Evolutionary conservation across 2,113 vertebrate species (phyloP).

Genomic region (Brachypodius melanocephalos): DNA sequence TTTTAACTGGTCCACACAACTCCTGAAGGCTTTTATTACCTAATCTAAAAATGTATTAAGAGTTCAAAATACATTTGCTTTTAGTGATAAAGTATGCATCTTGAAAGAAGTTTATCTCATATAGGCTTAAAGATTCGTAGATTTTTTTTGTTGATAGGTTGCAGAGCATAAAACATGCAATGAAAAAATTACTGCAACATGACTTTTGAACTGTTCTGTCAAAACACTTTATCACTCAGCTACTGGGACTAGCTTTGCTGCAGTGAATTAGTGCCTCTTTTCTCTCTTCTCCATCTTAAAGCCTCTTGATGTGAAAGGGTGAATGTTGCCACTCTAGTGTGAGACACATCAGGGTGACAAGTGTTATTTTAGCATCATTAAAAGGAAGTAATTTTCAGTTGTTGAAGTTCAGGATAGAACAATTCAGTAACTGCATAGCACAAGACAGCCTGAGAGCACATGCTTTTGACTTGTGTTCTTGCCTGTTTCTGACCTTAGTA

Average conservation of each 20-base stretch:
- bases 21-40: neutral
- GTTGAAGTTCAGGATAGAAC: neutral
- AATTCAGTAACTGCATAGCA: neutral
- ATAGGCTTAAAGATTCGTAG: slow-evolving; percentile 37
- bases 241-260: neutral
- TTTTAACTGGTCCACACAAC: slow-evolving; percentile 28
- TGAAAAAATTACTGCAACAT: neutral
- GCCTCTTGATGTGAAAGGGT: neutral
- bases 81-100: neutral
- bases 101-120: slow-evolving; percentile 43
- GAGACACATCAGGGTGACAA: neutral
- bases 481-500: neutral
- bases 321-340: neutral
- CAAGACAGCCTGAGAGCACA: neutral
- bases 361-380: neutral
- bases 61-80: slow-evolving; percentile 5
- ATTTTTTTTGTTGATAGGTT: neutral
- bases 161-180: slow-evolving; percentile 29
- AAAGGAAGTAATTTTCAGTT: neutral
- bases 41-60: slow-evolving; percentile 32
- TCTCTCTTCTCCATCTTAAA: neutral
- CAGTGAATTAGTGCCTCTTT: neutral
- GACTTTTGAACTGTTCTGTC: slow-evolving; percentile 18
- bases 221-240: neutral
- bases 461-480: neutral